These are phyloP conservation scores for Porites lobata DNA, from an alignment of 92 coral and sea anemone species.

Conservation along the genomic window DNA sequence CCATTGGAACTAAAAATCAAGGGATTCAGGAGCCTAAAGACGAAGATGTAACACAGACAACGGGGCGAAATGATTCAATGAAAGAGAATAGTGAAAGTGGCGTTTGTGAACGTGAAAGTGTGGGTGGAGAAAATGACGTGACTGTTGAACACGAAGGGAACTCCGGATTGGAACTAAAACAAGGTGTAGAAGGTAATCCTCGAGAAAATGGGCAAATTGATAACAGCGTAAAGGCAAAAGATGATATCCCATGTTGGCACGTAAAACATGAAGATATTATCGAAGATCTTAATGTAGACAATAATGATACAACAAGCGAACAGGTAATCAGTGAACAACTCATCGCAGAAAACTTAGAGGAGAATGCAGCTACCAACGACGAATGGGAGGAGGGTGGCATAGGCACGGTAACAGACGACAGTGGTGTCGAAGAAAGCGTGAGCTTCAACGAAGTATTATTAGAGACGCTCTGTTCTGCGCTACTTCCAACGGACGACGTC, in stretches of 20 bases:
- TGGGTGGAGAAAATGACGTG: neutral
- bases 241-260: neutral
- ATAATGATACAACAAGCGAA: neutral
- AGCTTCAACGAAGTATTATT: conserved; percentile 61
- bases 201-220: neutral
- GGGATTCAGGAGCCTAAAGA: conserved; percentile 16
- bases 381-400: neutral
- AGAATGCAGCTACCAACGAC: neutral
- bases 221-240: neutral
- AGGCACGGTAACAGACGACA: neutral
- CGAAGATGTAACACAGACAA: conserved; percentile 26
- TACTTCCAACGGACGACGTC: conserved; percentile 76
- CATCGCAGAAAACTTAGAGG: neutral
- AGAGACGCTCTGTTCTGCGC: conserved; percentile 67
- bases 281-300: neutral
- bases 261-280: neutral
- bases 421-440: neutral
- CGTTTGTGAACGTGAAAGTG: neutral
- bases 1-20: neutral
- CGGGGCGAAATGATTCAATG: neutral
- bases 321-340: neutral
- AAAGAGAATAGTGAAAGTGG: neutral
- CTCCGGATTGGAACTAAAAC: neutral
- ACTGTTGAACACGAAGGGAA: neutral
- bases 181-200: neutral